Conservation (phyloP, 2,113 vertebrate species). For the Etheostoma spectabile region DNA sequence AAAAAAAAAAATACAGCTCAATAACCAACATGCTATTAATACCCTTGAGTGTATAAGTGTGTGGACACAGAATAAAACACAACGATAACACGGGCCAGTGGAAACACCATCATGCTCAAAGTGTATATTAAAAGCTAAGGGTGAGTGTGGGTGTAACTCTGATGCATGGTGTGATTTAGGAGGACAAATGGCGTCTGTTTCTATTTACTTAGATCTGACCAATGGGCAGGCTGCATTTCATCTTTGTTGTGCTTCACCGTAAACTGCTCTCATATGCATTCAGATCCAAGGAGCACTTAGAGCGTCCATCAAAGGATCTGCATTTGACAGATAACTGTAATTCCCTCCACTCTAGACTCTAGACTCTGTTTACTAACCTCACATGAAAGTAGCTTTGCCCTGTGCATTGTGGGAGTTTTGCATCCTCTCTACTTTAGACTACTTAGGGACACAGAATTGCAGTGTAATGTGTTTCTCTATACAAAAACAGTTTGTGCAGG, state of each 20-base stretch:
- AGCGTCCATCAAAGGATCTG: conserved; percentile 76
- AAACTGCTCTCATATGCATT: conserved; percentile 66
- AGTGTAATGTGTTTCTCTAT: conserved; percentile 64
- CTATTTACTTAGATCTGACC: conserved; percentile 39
- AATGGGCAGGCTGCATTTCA: conserved; percentile 50
- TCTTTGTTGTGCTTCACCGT: conserved; percentile 27
- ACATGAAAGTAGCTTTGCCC: conserved; percentile 75
- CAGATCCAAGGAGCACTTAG: conserved; percentile 65
- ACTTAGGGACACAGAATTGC: conserved; percentile 58
- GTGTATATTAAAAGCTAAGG: conserved; percentile 32
- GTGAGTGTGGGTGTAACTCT: neutral
- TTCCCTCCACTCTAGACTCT: conserved; percentile 71
- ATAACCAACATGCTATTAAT: neutral
- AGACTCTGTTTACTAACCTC: conserved; percentile 75
- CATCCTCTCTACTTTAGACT: conserved; percentile 64
- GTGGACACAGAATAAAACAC: neutral
- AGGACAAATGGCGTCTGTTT: conserved; percentile 24
- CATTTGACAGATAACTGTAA: conserved; percentile 75
- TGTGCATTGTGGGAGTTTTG: conserved; percentile 76
- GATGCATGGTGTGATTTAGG: conserved; percentile 14
- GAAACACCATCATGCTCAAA: conserved; percentile 5
- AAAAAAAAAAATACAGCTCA: neutral
- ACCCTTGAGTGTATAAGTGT: rapidly evolving
- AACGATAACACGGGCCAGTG: too few species aligned
- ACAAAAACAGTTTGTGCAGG: conserved; percentile 30